Evolutionary conservation across 92 coral and sea anemone species (phyloP).

Genomic region (Heliopora coerulea): DNA sequence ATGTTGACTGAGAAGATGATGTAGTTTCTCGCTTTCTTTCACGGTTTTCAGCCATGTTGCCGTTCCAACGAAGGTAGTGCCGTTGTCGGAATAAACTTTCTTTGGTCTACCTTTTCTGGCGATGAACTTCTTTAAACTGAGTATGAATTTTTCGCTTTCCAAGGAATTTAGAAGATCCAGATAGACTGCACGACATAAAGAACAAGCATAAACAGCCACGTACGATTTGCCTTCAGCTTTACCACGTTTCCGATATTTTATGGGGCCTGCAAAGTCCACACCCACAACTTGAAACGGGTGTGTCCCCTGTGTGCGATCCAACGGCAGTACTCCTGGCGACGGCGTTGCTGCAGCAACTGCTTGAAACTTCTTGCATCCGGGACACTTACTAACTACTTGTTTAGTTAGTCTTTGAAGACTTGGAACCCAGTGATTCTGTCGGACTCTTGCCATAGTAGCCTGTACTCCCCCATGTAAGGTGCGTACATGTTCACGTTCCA

Average conservation of each 20-base stretch:
- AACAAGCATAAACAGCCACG: conserved; percentile 9
- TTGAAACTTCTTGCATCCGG: conserved; percentile 23
- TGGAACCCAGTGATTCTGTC: no score
- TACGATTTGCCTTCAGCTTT: conserved; percentile 16
- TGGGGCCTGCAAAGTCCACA: conserved; percentile 22
- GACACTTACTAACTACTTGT: conserved; percentile 5
- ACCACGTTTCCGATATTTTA: conserved; percentile 10
- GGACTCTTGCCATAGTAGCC: no score
- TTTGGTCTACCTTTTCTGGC: conserved; percentile 11
- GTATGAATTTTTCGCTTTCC: background rate
- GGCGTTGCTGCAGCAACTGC: conserved; percentile 1
- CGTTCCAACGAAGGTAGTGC: background rate
- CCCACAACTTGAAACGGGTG: conserved; percentile 36
- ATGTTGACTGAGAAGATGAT: background rate
- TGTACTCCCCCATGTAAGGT: conserved; percentile 27
- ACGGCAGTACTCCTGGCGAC: conserved; percentile 6
- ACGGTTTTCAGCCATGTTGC: background rate
- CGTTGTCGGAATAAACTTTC: background rate
- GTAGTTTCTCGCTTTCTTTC: background rate
- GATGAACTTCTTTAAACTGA: conserved; percentile 9
- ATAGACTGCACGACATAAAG: background rate
- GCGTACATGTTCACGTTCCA: conserved; percentile 1
- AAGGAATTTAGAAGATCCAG: background rate
- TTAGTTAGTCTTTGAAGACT: conserved; percentile 7
- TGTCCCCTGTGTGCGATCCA: background rate